A percentile compares a stretch with the other conserved stretches of the same genome.
Conservation (phyloP, 2,797 vertebrate genomes). For the Tokudaia tokunoshimensis region DNA sequence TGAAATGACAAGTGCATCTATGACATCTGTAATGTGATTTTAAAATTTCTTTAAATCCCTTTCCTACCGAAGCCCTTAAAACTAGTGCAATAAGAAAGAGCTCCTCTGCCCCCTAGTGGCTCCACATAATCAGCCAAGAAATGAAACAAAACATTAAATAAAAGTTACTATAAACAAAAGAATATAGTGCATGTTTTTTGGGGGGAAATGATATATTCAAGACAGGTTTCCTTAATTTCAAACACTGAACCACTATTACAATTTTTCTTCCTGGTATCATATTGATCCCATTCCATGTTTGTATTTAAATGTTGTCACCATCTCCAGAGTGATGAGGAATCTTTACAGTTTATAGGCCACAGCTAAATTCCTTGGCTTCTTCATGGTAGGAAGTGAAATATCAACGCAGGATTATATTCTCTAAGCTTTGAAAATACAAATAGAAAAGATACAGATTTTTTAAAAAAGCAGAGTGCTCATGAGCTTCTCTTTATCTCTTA, state of each 20-base stretch:
- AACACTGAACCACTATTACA: neutral
- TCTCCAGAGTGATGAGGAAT: neutral
- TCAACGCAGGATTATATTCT: neutral
- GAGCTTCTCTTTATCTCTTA: slow-evolving; percentile 24
- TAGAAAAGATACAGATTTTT: slow-evolving; percentile 17
- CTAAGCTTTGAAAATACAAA: slow-evolving; percentile 54
- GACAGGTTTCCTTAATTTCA: neutral
- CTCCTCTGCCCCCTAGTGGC: slow-evolving; percentile 81
- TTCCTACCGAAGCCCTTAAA: slow-evolving; percentile 14
- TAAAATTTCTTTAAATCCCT: slow-evolving; percentile 52
- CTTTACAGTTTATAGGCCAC: neutral
- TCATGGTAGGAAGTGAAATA: neutral
- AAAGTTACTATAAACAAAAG: slow-evolving; percentile 57
- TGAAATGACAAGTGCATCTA: neutral
- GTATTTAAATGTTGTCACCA: slow-evolving; percentile 39
- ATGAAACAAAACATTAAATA: neutral
- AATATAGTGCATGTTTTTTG: neutral
- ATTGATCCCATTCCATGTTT: slow-evolving; percentile 22
- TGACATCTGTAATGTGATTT: slow-evolving; percentile 1
- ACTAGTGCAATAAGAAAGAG: slow-evolving; percentile 31
- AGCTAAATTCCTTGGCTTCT: slow-evolving; percentile 46
- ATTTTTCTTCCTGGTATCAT: slow-evolving; percentile 10
- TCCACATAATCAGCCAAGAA: slow-evolving; percentile 7
- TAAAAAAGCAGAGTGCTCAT: neutral
- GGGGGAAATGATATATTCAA: neutral